Evolutionary conservation across 2,797 vertebrate species (phyloP).

Genomic region (Enteromius treurensis): DNA sequence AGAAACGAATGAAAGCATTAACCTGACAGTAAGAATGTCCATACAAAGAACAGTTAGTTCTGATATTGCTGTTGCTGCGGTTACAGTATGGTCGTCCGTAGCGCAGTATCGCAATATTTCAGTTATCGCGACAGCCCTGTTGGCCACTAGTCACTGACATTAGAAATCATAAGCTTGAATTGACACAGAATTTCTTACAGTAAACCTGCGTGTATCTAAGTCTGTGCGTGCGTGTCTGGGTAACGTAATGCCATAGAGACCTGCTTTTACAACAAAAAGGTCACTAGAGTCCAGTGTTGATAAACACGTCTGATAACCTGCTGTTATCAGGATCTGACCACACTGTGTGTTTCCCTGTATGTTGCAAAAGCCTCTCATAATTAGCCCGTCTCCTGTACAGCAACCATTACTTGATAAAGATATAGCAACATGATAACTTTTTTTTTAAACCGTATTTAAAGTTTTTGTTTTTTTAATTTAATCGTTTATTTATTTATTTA

Average conservation of each 20-base stretch:
- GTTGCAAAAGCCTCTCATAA: neutral
- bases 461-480: too few relatives aligned
- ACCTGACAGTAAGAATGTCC: too few relatives aligned
- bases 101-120: too few relatives aligned
- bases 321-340: neutral
- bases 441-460: neutral
- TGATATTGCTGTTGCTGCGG: too few relatives aligned
- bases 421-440: neutral
- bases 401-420: neutral
- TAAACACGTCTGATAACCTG: slow-evolving; percentile 24
- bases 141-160: neutral
- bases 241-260: neutral
- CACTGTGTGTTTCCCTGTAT: neutral
- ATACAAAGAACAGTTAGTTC: too few relatives aligned
- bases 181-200: neutral
- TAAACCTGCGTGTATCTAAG: neutral
- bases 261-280: slow-evolving; percentile 24
- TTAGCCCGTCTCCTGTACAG: neutral
- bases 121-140: too few relatives aligned
- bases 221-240: neutral
- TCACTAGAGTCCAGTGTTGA: slow-evolving; percentile 24
- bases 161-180: neutral
- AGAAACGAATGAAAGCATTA: too few relatives aligned
- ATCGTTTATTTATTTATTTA: too few relatives aligned
- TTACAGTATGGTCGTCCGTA: too few relatives aligned